Evolutionary conservation across 2,888 invertebrate species (phyloP).

Genomic region (Elysia crispata): DNA sequence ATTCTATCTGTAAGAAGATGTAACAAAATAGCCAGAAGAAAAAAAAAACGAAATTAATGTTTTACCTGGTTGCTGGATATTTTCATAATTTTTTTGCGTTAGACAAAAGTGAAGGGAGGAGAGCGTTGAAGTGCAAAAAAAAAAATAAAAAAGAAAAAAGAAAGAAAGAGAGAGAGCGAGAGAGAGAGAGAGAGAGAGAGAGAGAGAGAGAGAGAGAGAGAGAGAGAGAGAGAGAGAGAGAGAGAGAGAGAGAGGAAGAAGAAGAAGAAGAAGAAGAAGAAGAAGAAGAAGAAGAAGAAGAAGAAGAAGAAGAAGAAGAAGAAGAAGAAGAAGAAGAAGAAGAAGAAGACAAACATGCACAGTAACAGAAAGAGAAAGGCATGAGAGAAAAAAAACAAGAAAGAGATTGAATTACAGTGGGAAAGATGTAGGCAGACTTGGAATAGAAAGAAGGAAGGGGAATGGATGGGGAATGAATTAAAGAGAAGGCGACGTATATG

Average conservation of each 20-base stretch:
- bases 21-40: too few relatives aligned
- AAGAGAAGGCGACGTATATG: too few relatives aligned
- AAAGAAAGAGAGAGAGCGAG: too few relatives aligned
- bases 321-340: neutral
- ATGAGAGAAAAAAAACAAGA: neutral
- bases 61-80: too few relatives aligned
- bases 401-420: too few relatives aligned
- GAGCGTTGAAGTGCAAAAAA: neutral
- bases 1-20: too few relatives aligned
- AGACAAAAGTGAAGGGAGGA: too few relatives aligned
- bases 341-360: conserved; percentile 1
- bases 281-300: neutral
- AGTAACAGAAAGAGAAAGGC: neutral
- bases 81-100: too few relatives aligned
- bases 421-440: too few relatives aligned
- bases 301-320: neutral
- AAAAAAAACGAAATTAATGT: too few relatives aligned
- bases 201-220: conserved; percentile 11
- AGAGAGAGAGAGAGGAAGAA: conserved; percentile 2
- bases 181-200: conserved; percentile 40
- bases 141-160: conserved; percentile 18
- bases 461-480: too few relatives aligned
- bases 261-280: neutral
- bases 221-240: conserved; percentile 26
- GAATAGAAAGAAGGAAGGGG: too few relatives aligned